A percentile compares a stretch with the other conserved stretches of the same genome.
Conservation (phyloP, 2,113 vertebrate genomes). For the Galeopterus variegatus region DNA sequence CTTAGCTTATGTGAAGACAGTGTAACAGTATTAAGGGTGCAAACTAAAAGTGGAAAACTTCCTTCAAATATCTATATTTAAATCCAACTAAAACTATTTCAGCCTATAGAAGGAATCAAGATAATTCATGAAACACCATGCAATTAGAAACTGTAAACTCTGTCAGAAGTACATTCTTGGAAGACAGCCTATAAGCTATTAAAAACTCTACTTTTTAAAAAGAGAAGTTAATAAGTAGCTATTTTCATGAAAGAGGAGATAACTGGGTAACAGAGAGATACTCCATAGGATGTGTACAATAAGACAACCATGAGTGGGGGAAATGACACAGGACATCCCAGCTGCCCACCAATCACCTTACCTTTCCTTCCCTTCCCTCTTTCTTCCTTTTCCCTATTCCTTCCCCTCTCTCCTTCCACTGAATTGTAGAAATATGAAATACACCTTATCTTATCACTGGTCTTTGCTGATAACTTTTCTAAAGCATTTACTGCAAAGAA, state of each 20-base stretch:
- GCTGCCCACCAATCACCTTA: background rate
- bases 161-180: background rate
- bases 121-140: slow-evolving; percentile 27
- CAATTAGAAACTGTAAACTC: slow-evolving; percentile 30
- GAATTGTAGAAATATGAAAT: background rate
- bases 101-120: background rate
- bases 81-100: slow-evolving; percentile 43
- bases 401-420: background rate
- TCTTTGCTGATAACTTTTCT: background rate
- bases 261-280: background rate
- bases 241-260: background rate
- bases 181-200: background rate
- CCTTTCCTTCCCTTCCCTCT: background rate
- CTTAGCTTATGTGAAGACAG: slow-evolving; percentile 11
- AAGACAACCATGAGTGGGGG: background rate
- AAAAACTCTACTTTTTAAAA: slow-evolving; percentile 12
- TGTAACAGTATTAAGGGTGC: background rate
- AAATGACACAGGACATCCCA: accelerated
- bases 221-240: background rate
- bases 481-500: background rate
- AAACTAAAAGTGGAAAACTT: background rate
- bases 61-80: background rate
- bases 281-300: accelerated
- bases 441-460: slow-evolving; percentile 13
- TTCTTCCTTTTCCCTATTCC: background rate